Base-by-base conservation (phyloP, 2,888 invertebrate species). In the Polydrusus cervinus region DNA sequence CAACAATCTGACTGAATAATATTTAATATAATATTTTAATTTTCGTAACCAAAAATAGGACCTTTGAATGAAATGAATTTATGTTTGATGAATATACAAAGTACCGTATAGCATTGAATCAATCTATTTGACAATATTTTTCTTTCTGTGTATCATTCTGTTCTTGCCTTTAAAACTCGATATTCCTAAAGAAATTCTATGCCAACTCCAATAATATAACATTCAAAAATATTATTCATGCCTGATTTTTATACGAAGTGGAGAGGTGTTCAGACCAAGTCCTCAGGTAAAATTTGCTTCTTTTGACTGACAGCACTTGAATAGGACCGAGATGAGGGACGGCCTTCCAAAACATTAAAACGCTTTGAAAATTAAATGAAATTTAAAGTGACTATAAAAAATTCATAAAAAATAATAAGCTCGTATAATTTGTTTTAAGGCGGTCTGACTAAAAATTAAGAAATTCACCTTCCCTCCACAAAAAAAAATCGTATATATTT, bases 191-290 rank as follows among this genome's bases (percentile, higher is more conserved):
- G 62, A 62, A 62, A 62, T 16, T 43, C 62, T 62, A 62, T 62
- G 45, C 25, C n/a, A 62, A 45, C 20, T 25, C 43, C 43, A 62
- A 62, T 62, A 62, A 69, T 60, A 69, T 57, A 55, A 45, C 45
- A 69, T 69, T 57, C 69, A 47, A 69, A 69, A 69, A 69, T 69
- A 69, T 69, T 60, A 69, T 69, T 69, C 60, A 69, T 69, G 69
- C 57, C 34, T 69, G 34, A 55, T 60, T 60, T 60, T 69, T 49
- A 49, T 34, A 70, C 18, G 62, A 70, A 49, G 61, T 61, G 61
- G 47, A 51, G 70, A 70, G 40, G 70, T 49, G 70, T 62, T 47
- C 70, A 47, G 53, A 45, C 34, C n/a, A 13, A 25, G 70, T 18
- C 70, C 62, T 43, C 70, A 70, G 70, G 70, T 70, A 70, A 70